A percentile compares a stretch with the other conserved stretches of the same genome.
phyloP scores from a whole-genome alignment of 2,888 invertebrate genomes.

The Nudaria mundana region DNA sequence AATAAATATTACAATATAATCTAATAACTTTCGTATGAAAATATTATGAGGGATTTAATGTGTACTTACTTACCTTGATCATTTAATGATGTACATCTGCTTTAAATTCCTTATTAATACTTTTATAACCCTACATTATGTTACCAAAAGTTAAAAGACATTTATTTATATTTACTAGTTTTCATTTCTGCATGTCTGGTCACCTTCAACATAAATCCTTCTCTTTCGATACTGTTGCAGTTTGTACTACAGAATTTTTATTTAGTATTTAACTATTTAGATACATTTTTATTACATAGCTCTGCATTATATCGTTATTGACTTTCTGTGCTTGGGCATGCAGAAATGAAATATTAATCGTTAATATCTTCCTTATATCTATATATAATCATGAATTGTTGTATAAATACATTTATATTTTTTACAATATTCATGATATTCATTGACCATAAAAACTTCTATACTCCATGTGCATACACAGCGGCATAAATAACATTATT shows the following conservation, averaged over 20 bases:
- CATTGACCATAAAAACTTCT: constrained; percentile 65
- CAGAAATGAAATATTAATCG: constrained; percentile 73
- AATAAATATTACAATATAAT: constrained; percentile 15
- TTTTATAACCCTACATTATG: constrained; percentile 9
- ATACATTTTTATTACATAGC: constrained; percentile 47
- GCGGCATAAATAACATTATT: constrained; percentile 71
- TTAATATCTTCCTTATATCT: constrained; percentile 48
- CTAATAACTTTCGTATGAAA: too few relatives aligned
- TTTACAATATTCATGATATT: constrained; percentile 56
- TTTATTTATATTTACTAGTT: constrained; percentile 32
- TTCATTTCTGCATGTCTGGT: constrained; percentile 81
- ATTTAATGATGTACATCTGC: too few relatives aligned
- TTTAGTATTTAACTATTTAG: constrained; percentile 48
- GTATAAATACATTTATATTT: constrained; percentile 30
- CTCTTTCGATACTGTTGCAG: constrained; percentile 48
- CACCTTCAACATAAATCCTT: constrained; percentile 59
- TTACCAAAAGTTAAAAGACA: constrained; percentile 11
- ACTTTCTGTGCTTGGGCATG: constrained; percentile 79
- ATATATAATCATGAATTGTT: constrained; percentile 45
- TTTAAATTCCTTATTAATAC: too few relatives aligned
- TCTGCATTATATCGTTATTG: constrained; percentile 60
- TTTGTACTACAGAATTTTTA: constrained; percentile 52
- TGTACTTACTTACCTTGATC: too few relatives aligned
- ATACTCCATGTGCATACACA: constrained; percentile 61
- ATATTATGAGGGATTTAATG: too few relatives aligned